Conservation (phyloP, 2,888 invertebrate species). For the Drosophila histrio region DNA sequence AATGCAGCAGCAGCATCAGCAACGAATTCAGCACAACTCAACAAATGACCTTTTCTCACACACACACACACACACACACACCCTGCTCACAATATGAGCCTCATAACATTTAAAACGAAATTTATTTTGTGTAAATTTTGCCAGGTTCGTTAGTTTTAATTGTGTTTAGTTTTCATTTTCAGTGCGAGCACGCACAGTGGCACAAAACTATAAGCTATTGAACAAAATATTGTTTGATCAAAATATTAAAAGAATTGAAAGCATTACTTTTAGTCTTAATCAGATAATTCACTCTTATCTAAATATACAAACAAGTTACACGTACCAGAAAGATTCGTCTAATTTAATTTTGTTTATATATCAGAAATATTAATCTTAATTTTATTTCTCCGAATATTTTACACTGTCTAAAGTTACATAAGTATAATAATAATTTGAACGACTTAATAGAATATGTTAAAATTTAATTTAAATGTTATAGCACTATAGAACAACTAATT, state of each 20-base stretch:
- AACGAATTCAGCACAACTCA: conserved; percentile 22
- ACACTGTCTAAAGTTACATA: too few relatives aligned
- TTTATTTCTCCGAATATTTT: too few relatives aligned
- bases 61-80: neutral
- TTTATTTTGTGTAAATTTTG: conserved; percentile 79
- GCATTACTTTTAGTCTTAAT: neutral
- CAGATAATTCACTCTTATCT: too few relatives aligned
- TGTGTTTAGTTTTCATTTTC: conserved; percentile 75
- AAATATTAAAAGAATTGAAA: neutral
- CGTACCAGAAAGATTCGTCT: too few relatives aligned
- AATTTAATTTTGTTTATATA: too few relatives aligned
- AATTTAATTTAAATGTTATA: too few relatives aligned
- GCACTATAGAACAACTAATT: too few relatives aligned
- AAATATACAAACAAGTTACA: too few relatives aligned
- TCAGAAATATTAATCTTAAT: too few relatives aligned
- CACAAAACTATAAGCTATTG: neutral
- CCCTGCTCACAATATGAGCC: conserved; percentile 50
- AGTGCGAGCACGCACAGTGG: conserved; percentile 35
- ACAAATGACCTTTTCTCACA: conserved; percentile 35
- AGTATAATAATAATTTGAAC: too few relatives aligned
- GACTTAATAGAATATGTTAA: too few relatives aligned
- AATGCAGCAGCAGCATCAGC: conserved; percentile 55
- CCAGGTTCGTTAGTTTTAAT: conserved; percentile 80
- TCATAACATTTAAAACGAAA: conserved; percentile 75
- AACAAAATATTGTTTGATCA: neutral